phyloP scores from a whole-genome alignment of 2,113 vertebrate species.

The Ceyx margarethae region DNA sequence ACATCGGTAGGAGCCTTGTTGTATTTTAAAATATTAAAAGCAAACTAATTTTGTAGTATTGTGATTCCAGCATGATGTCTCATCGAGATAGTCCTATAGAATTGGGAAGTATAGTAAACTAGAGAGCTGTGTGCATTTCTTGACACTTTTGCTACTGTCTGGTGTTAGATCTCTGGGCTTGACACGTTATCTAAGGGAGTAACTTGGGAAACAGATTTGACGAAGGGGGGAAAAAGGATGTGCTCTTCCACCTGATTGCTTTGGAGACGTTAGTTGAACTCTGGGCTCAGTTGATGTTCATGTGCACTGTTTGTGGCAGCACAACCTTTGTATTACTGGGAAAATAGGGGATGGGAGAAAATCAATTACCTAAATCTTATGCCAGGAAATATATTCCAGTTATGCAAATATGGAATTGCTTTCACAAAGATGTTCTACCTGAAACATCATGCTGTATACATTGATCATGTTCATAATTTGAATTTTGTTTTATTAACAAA shows the following conservation, averaged over 20 bases:
- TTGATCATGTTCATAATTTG: background rate
- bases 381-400: slow-evolving; percentile 48
- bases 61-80: slow-evolving; percentile 66
- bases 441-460: slow-evolving; percentile 25
- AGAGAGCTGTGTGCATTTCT: slow-evolving; percentile 65
- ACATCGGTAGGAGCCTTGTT: slow-evolving; percentile 58
- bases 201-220: background rate
- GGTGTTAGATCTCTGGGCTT: slow-evolving; percentile 48
- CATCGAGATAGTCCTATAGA: slow-evolving; percentile 56
- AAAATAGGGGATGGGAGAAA: background rate
- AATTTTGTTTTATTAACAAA: slow-evolving; percentile 18
- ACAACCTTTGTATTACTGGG: background rate
- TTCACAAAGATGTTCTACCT: slow-evolving; percentile 8
- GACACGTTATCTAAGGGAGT: slow-evolving; percentile 1
- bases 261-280: background rate
- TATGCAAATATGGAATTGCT: background rate
- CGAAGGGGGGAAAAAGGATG: background rate
- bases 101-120: slow-evolving; percentile 53
- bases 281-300: background rate
- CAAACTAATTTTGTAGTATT: slow-evolving; percentile 61
- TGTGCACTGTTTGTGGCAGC: background rate
- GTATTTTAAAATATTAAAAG: slow-evolving; percentile 65
- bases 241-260: slow-evolving; percentile 29
- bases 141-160: slow-evolving; percentile 52
- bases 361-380: background rate